Percentiles rank a stretch among this genome's conserved stretches.
Conservation (phyloP, 2,113 vertebrate genomes). For the Coryphaenoides rupestris region DNA sequence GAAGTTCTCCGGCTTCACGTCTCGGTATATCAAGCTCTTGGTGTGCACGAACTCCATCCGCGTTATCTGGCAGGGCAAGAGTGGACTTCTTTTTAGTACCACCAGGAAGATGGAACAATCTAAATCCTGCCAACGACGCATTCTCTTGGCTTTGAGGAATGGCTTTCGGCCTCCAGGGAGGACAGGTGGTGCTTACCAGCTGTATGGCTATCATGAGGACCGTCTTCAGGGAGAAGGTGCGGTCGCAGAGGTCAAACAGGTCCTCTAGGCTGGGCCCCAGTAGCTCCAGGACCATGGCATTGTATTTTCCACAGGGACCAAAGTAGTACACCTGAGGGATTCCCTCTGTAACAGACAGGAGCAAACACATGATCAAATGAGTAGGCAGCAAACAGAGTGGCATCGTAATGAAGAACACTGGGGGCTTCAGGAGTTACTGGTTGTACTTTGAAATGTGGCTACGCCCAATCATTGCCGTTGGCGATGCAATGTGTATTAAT, state of each 20-base stretch:
- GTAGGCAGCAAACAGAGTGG: no score
- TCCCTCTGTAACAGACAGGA: conserved; percentile 79
- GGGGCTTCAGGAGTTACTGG: no score
- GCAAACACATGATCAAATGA: conserved; percentile 18
- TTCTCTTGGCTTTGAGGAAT: background rate
- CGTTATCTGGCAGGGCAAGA: conserved; percentile 77
- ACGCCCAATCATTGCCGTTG: no score
- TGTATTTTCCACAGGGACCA: conserved; percentile 97
- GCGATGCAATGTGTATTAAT: no score
- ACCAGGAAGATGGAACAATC: background rate
- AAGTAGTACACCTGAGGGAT: conserved; percentile 99
- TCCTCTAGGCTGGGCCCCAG: conserved; percentile 96
- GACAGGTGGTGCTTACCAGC: conserved; percentile 78
- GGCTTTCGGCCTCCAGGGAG: background rate
- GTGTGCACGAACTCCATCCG: conserved; percentile 97
- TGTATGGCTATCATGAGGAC: conserved; percentile 99
- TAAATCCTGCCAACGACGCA: background rate
- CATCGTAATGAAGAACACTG: no score
- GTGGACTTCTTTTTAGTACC: background rate
- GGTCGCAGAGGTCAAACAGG: conserved; percentile 95
- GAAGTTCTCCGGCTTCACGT: conserved; percentile 98
- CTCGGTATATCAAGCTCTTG: conserved; percentile 96
- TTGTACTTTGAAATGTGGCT: no score
- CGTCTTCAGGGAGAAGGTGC: conserved; percentile 96
- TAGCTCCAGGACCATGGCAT: conserved; percentile 97